Base-by-base conservation (phyloP, 1,140 invertebrate genomes). In the Ceratina calcarata region DNA sequence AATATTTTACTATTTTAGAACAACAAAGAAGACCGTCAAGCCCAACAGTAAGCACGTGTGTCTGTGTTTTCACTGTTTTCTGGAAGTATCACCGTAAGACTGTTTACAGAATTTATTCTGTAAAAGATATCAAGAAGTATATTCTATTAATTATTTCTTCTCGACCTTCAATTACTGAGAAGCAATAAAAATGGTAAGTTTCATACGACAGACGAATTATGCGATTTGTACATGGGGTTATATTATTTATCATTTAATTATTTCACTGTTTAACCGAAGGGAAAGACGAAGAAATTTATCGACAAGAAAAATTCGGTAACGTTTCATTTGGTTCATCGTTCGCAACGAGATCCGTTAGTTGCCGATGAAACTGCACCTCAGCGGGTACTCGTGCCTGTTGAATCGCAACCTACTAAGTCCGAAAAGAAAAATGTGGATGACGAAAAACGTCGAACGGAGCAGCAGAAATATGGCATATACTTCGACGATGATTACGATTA, bases 401-500 rank as follows among this genome's bases (percentile, higher is more conserved):
- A 87, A 8, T 1, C 67, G 53, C 86, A 91, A 66, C 10, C 76
- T 32, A 12, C 67, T 45, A 89, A 87, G 55, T 13, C 51, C 7
- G 67, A 88, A n/a, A 88, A 84, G 49, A 86, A 87, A 71, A 22
- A 62, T 8, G 67, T 90, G 15, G 93, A 95, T 78, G 81, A 84
- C 10, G 89, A 92, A n/a, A 95, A 95, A 72, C 91, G 94, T 0
- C 95, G 94, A 87, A 96, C 97, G 87, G 97, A 99, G 87, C 95
- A 97, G 86, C 92, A 94, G 37, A 98, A 98, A 92, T 99, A 95
- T 95, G 98, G 98, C n/a, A 96, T 99, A 70, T 98, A 96, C 90
- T 99, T 96, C 93, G 98, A 99, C 90, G 98, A 99, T 93, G 97
- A 99, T 84, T 99, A 99, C 90, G 95, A 99, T 90, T 99, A 99